phyloP scores from a whole-genome alignment of 1,140 invertebrate genomes.

The Phocides pigmalion region DNA sequence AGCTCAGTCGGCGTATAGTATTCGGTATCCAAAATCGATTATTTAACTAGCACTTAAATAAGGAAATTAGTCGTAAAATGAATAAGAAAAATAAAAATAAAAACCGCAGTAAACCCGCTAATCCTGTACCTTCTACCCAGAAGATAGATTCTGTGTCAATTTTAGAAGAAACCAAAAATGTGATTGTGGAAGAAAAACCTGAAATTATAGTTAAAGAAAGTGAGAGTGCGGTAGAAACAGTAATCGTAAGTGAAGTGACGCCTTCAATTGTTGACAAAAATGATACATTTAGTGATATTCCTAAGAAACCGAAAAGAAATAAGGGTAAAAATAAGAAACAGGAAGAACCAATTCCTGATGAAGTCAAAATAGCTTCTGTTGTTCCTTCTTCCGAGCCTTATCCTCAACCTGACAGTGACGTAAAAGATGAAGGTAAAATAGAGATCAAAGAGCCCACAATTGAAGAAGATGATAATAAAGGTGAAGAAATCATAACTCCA shows the following conservation, averaged over 20 bases:
- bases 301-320: constrained; percentile 73
- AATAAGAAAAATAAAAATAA: constrained; percentile 74
- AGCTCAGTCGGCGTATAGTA: constrained; percentile 41
- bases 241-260: constrained; percentile 43
- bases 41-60: constrained; percentile 1
- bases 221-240: constrained; percentile 46
- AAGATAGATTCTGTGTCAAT: constrained; percentile 35
- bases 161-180: constrained; percentile 32
- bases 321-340: constrained; percentile 67
- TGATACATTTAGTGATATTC: constrained; percentile 42
- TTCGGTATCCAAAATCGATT: constrained; percentile 18
- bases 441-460: constrained; percentile 25
- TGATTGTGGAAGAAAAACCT: constrained; percentile 36
- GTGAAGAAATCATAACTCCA: constrained; percentile 27
- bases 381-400: neutral
- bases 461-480: constrained; percentile 16
- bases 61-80: constrained; percentile 45
- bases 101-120: constrained; percentile 53
- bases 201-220: constrained; percentile 45
- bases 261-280: constrained; percentile 31
- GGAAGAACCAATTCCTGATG: constrained; percentile 16
- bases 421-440: constrained; percentile 38
- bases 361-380: neutral
- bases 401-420: constrained; percentile 32
- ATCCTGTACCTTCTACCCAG: constrained; percentile 24